These are phyloP conservation scores for Camponotus vicinus DNA, from an alignment of 1,140 invertebrate species.

Conservation along the genomic window DNA sequence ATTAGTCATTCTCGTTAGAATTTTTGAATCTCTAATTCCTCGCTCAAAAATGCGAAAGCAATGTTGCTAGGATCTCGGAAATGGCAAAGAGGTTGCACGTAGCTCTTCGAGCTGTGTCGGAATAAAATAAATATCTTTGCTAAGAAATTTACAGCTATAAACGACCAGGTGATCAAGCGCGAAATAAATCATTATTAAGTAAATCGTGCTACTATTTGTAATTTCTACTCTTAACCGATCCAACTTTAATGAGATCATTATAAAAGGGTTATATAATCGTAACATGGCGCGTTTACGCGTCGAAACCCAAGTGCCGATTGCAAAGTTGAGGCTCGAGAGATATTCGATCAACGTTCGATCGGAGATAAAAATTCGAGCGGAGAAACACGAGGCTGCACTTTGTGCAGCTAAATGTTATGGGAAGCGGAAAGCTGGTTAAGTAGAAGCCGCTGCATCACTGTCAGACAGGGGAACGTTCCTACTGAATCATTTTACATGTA, in stretches of 20 bases:
- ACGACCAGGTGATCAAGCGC: slow-evolving; percentile 44
- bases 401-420: slow-evolving; percentile 57
- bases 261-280: slow-evolving; percentile 67
- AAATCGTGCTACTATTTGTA: slow-evolving; percentile 75
- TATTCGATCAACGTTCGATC: slow-evolving; percentile 50
- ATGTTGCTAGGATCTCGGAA: slow-evolving; percentile 30
- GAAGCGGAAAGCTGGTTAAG: slow-evolving; percentile 58
- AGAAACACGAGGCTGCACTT: slow-evolving; percentile 56
- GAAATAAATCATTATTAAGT: slow-evolving; percentile 75
- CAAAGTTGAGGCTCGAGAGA: neutral
- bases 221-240: slow-evolving; percentile 67
- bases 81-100: slow-evolving; percentile 38
- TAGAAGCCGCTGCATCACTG: slow-evolving; percentile 56
- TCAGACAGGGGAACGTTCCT: slow-evolving; percentile 47
- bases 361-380: slow-evolving; percentile 46
- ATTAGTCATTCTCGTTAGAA: neutral
- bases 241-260: slow-evolving; percentile 73
- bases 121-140: slow-evolving; percentile 64
- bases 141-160: slow-evolving; percentile 65
- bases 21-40: slow-evolving; percentile 22
- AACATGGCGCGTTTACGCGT: slow-evolving; percentile 11
- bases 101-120: slow-evolving; percentile 36
- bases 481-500: slow-evolving; percentile 57
- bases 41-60: slow-evolving; percentile 15
- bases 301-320: neutral